Evolutionary conservation across 2,797 vertebrate genomes (phyloP).

Genomic region (Meriones psammophilus): DNA sequence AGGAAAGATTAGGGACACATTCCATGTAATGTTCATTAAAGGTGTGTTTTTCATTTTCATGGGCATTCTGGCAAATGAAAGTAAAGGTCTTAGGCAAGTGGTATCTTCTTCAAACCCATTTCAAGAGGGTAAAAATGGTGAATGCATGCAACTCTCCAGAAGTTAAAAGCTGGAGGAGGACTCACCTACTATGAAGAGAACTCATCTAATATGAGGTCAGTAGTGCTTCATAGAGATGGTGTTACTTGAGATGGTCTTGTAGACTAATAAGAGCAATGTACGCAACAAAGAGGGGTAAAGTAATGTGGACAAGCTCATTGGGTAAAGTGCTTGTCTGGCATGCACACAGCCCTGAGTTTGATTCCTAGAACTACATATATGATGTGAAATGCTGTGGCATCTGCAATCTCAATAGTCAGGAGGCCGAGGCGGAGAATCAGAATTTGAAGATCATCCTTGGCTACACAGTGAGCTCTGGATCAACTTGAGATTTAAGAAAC

Average conservation of each 20-base stretch:
- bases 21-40: background rate
- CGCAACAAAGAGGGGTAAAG: background rate
- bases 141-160: background rate
- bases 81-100: background rate
- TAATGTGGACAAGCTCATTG: background rate
- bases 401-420: background rate
- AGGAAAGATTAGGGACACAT: rapidly evolving
- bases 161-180: background rate
- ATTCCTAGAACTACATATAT: background rate
- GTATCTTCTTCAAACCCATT: background rate
- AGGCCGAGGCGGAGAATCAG: background rate
- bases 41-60: background rate
- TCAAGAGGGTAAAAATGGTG: background rate
- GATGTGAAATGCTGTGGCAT: background rate
- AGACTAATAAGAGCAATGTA: rapidly evolving
- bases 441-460: background rate
- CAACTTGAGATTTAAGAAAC: background rate
- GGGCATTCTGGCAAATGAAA: background rate
- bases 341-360: background rate
- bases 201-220: too few species aligned
- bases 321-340: background rate
- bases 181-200: too few species aligned
- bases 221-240: background rate
- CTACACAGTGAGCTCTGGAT: background rate
- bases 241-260: background rate